Base-by-base conservation (phyloP, 2,113 vertebrate species). In the Petromus typicus region DNA sequence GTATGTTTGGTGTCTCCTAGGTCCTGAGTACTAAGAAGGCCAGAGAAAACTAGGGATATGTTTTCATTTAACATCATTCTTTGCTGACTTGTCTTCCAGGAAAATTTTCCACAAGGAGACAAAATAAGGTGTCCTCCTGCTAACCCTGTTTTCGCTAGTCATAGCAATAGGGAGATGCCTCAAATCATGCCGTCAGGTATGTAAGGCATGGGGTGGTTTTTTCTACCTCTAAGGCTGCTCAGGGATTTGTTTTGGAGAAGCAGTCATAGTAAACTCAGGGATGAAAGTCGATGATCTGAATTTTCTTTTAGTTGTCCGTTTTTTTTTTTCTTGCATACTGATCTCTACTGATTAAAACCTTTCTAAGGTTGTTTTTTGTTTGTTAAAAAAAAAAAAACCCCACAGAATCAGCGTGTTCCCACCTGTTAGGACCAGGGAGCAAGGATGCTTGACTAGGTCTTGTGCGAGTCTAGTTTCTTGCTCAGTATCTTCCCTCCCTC, bases 81-180 rank as follows among this genome's bases (percentile, higher is more conserved):
- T 96, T 93, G 93, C 93, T 96, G 88, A 96, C 57, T 73, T 91
- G 82, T 95, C 95, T 96, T 78, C 66, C 79, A 85, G 84, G 93
- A 93, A 96, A 93, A 96, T 61, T 71, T 61, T 93, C 92, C 0
- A 2, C 7, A n/a, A 93, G 93, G 89, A 96, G 61, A 92, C 13
- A 67, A 67, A 91, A 18, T 88, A 85, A 92, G 86, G 84, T 67
- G 32, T 45, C 83, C 66, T 94, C 79, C 88, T 85, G 75, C 93
- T 89, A 91, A 73, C 81, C 92, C 43, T 61, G 86, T 90, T 94
- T 96, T 90, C 82, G 94, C 94, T 98, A 97, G 98, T 98, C 97
- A 90, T 34, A 94, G 78, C 91, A 96, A 75, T 93, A 87, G 86
- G 67, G 86, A 95, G 90, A 84, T 89, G 92, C 84, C 73, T 97